Conservation (phyloP, 2,797 vertebrate genomes). For the Diplodus sargus region DNA sequence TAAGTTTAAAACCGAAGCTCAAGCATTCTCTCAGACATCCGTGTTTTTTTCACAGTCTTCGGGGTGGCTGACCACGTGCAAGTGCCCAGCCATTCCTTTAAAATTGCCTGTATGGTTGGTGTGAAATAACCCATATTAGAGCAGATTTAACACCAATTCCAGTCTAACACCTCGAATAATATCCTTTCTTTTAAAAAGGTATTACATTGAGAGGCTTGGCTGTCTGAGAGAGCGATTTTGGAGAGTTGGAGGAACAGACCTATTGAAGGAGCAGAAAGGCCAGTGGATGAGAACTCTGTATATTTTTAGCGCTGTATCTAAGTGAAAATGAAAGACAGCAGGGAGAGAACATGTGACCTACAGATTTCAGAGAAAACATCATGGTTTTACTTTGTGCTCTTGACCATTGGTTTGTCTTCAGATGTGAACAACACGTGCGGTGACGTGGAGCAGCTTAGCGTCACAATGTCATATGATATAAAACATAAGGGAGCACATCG, state of each 20-base stretch:
- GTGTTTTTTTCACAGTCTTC: neutral
- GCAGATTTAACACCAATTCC: neutral
- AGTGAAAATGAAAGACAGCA: neutral
- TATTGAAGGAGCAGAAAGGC: neutral
- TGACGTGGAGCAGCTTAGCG: neutral
- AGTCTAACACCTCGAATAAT: neutral
- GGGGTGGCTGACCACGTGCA: neutral
- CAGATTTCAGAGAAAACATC: conserved; percentile 9
- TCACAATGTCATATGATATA: neutral
- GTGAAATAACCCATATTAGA: neutral
- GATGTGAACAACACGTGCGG: neutral
- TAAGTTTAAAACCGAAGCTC: neutral
- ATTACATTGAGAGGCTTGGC: neutral
- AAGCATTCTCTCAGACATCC: neutral
- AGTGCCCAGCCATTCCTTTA: neutral
- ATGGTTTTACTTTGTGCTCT: neutral
- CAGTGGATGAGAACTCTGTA: neutral
- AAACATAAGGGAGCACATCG: neutral
- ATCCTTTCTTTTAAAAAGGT: neutral
- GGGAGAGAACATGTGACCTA: neutral
- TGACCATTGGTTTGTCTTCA: neutral
- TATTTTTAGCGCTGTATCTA: neutral
- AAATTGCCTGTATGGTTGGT: neutral
- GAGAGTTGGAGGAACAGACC: neutral
- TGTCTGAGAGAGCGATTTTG: neutral